phyloP scores from a whole-genome alignment of 2,797 vertebrate species.

The Odontamblyopus lacepedii region DNA sequence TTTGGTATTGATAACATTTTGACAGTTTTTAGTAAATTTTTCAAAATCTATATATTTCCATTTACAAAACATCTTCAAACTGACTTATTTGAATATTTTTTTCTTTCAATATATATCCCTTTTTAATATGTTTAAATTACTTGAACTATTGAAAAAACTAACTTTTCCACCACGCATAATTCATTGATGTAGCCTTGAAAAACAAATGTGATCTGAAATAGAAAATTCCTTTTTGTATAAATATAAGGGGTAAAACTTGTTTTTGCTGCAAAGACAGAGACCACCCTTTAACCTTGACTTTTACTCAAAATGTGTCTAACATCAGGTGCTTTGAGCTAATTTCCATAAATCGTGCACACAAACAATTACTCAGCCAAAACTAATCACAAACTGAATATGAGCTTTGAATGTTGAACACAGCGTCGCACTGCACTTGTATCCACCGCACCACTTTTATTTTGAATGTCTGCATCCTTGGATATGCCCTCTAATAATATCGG shows the following conservation, averaged over 20 bases:
- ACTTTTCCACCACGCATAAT: not conserved
- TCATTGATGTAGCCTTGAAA: not conserved
- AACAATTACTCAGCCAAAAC: conserved; percentile 31
- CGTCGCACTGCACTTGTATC: conserved; percentile 33
- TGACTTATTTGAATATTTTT: not conserved
- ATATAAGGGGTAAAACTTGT: conserved; percentile 40
- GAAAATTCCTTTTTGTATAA: not conserved
- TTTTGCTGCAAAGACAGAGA: conserved; percentile 48
- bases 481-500: conserved; percentile 22
- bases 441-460: conserved; percentile 33
- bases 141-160: not conserved
- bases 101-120: not conserved
- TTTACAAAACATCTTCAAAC: no score
- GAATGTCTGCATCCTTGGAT: conserved; percentile 30
- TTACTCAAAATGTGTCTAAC: conserved; percentile 41
- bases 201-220: not conserved
- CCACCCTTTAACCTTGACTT: conserved; percentile 69
- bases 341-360: conserved; percentile 39
- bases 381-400: conserved; percentile 48
- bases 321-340: conserved; percentile 72
- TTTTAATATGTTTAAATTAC: no score
- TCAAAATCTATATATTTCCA: not conserved
- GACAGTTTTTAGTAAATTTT: not conserved
- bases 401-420: conserved; percentile 38
- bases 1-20: not conserved